Evolutionary conservation across 2,888 invertebrate species (phyloP).

Genomic region (Protonemura montana): DNA sequence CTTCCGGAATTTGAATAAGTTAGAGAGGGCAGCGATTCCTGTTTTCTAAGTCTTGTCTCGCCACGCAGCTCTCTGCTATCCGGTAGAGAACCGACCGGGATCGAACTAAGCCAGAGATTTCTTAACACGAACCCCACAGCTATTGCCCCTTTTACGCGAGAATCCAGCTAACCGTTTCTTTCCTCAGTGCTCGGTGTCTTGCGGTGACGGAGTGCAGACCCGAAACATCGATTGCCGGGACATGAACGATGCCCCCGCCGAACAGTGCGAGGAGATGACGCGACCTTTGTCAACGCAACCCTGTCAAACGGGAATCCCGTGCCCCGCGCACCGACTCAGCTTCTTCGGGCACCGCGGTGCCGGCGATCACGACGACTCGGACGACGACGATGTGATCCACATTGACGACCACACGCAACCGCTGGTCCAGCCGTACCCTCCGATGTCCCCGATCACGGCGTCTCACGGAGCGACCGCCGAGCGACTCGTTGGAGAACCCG

Average conservation of each 20-base stretch:
- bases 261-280: conserved; percentile 71
- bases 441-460: conserved; percentile 63
- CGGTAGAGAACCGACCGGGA: background rate
- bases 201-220: conserved; percentile 86
- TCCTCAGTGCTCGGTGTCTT: conserved; percentile 88
- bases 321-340: conserved; percentile 59
- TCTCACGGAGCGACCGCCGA: conserved; percentile 65
- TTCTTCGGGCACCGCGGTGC: background rate
- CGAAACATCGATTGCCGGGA: conserved; percentile 83
- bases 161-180: background rate
- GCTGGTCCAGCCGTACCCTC: conserved; percentile 72
- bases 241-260: conserved; percentile 63
- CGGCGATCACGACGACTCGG: background rate
- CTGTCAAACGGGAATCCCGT: conserved; percentile 78
- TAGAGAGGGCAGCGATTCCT: background rate
- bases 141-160: background rate
- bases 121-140: background rate
- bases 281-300: conserved; percentile 75
- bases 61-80: background rate
- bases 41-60: background rate
- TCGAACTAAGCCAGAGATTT: background rate
- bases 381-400: conserved; percentile 15
- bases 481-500: conserved; percentile 73
- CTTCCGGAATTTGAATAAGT: background rate
- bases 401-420: conserved; percentile 65